phyloP scores from a whole-genome alignment of 2,113 vertebrate genomes.

The Larimichthys polyactis region DNA sequence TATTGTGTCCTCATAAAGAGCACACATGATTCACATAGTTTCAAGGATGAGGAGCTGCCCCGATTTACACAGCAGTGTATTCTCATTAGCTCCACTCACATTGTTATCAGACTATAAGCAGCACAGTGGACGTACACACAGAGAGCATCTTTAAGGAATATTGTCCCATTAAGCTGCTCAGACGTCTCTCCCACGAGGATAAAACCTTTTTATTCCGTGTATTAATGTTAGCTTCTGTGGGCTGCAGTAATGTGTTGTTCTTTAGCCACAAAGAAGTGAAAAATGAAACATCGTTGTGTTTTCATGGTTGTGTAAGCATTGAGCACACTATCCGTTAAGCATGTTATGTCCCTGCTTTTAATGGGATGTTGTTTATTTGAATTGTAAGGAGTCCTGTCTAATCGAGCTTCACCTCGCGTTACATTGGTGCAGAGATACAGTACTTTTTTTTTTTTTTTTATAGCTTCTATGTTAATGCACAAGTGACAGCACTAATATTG shows the following conservation, averaged over 20 bases:
- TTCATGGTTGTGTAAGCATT: slow-evolving; percentile 71
- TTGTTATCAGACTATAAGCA: slow-evolving; percentile 56
- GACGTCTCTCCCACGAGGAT: slow-evolving; percentile 47
- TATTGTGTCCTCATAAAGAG: background rate
- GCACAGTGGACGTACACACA: slow-evolving; percentile 33
- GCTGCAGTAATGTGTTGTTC: slow-evolving; percentile 56
- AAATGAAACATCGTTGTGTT: slow-evolving; percentile 72
- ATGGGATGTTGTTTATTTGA: slow-evolving; percentile 72
- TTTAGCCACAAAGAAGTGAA: slow-evolving; percentile 71
- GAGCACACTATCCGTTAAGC: slow-evolving; percentile 50
- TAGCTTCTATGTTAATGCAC: slow-evolving; percentile 37
- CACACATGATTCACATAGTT: slow-evolving; percentile 12
- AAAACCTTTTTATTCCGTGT: slow-evolving; percentile 49
- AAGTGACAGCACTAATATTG: slow-evolving; percentile 54
- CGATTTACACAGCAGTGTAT: slow-evolving; percentile 21
- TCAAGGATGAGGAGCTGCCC: slow-evolving; percentile 29
- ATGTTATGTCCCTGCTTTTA: slow-evolving; percentile 58
- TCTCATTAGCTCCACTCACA: slow-evolving; percentile 59
- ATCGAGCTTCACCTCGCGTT: slow-evolving; percentile 40
- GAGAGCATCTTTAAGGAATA: slow-evolving; percentile 45
- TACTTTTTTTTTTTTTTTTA: slow-evolving; percentile 9
- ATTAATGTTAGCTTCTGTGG: slow-evolving; percentile 56
- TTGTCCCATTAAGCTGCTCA: slow-evolving; percentile 57
- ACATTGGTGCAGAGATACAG: slow-evolving; percentile 19
- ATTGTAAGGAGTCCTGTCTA: slow-evolving; percentile 50